These are phyloP conservation scores for Palythoa grandis DNA, from an alignment of 92 coral and sea anemone genomes.

Conservation along the genomic window DNA sequence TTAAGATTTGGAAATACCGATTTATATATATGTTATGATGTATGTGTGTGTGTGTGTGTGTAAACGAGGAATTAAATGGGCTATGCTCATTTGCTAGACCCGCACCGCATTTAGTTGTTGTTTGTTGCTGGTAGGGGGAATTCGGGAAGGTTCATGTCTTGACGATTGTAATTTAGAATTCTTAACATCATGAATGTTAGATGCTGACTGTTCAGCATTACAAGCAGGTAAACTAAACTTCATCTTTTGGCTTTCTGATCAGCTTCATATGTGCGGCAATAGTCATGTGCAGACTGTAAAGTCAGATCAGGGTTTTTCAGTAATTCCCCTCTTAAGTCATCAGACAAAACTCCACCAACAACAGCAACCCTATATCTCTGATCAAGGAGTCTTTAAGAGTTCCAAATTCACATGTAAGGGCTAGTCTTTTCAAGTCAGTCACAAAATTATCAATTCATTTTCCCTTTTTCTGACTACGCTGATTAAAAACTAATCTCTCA, in stretches of 20 bases:
- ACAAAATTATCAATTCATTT: slow-evolving; percentile 57
- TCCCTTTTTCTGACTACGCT: slow-evolving; percentile 50
- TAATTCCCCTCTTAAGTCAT: slow-evolving; percentile 60
- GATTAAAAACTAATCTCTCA: slow-evolving; percentile 30
- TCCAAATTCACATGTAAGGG: slow-evolving; percentile 67
- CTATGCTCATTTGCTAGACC: too few species aligned
- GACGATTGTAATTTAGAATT: too few species aligned
- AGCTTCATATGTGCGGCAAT: slow-evolving; percentile 57
- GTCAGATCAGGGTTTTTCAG: slow-evolving; percentile 67
- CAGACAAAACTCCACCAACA: slow-evolving; percentile 63
- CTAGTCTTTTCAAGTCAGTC: slow-evolving; percentile 63
- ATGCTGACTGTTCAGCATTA: background rate
- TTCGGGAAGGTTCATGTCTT: too few species aligned
- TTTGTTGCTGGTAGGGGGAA: too few species aligned
- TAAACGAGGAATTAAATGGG: too few species aligned
- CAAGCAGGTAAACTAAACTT: background rate
- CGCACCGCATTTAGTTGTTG: too few species aligned
- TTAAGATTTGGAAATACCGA: too few species aligned
- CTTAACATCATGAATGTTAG: background rate
- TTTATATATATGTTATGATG: too few species aligned
- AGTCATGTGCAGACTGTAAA: slow-evolving; percentile 64
- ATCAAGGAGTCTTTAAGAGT: slow-evolving; percentile 62
- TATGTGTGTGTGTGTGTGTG: too few species aligned
- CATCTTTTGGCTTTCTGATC: too few species aligned
- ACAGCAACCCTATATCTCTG: background rate